A percentile compares a stretch with the other conserved stretches of the same genome.
These are phyloP conservation scores for Crematogaster levior DNA, from an alignment of 2,888 invertebrate genomes.

Conservation along the genomic window DNA sequence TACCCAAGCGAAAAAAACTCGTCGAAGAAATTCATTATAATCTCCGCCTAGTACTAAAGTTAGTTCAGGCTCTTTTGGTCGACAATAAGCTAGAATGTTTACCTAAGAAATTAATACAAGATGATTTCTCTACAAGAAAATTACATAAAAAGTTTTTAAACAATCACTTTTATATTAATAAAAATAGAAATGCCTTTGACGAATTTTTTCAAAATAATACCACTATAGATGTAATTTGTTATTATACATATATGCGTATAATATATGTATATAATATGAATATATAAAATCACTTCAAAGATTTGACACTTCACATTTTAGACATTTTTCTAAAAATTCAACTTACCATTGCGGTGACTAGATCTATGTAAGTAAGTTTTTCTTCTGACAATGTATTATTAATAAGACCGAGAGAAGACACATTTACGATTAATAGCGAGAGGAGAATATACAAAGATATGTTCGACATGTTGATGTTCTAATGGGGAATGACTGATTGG, in stretches of 20 bases:
- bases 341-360: constrained; percentile 57
- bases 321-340: neutral
- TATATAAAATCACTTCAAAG: neutral
- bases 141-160: neutral
- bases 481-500: neutral
- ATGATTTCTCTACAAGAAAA: neutral
- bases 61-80: neutral
- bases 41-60: constrained; percentile 62
- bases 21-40: constrained; percentile 51
- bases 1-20: neutral
- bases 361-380: constrained; percentile 1
- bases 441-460: neutral
- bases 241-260: neutral
- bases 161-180: neutral
- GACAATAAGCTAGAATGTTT: neutral
- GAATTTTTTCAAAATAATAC: neutral
- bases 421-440: constrained; percentile 8
- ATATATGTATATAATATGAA: neutral
- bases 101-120: neutral
- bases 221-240: neutral
- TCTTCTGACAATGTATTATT: neutral
- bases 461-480: neutral
- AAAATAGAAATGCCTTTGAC: neutral
- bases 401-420: neutral
- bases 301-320: neutral